A percentile compares a stretch with the other conserved stretches of the same genome.
Conservation (phyloP, 1,140 invertebrate species). For the Papilio polytes region DNA sequence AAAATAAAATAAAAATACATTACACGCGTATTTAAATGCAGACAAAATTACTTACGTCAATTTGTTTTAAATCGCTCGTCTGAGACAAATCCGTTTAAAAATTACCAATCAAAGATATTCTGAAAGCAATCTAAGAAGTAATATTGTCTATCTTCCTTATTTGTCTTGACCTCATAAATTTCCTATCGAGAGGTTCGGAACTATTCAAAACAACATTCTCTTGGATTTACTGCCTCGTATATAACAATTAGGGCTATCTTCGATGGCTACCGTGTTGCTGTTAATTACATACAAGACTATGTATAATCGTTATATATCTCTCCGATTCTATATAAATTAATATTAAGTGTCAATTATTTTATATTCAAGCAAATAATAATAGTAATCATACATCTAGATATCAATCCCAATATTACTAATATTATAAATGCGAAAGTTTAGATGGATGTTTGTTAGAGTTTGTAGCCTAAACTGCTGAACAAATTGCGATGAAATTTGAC, state of each 20-base stretch:
- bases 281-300: not conserved
- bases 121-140: not conserved
- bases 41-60: no score
- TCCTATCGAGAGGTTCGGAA: not conserved
- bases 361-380: not conserved
- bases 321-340: not conserved
- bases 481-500: no score
- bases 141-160: not conserved
- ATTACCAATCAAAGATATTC: no score
- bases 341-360: not conserved
- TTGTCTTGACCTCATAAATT: constrained; percentile 4
- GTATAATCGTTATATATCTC: not conserved
- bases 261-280: not conserved
- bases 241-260: constrained; percentile 21
- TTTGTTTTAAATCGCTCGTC: no score
- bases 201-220: constrained; percentile 26
- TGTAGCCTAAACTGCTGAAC: no score
- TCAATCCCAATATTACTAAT: no score
- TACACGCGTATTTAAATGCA: no score
- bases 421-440: no score
- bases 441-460: no score
- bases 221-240: constrained; percentile 20
- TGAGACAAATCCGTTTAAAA: no score
- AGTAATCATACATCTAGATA: no score
- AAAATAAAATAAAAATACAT: no score